A percentile compares a stretch with the other conserved stretches of the same genome.
phyloP scores from a whole-genome alignment of 1,140 invertebrate genomes.

The Sarcophaga bullata region DNA sequence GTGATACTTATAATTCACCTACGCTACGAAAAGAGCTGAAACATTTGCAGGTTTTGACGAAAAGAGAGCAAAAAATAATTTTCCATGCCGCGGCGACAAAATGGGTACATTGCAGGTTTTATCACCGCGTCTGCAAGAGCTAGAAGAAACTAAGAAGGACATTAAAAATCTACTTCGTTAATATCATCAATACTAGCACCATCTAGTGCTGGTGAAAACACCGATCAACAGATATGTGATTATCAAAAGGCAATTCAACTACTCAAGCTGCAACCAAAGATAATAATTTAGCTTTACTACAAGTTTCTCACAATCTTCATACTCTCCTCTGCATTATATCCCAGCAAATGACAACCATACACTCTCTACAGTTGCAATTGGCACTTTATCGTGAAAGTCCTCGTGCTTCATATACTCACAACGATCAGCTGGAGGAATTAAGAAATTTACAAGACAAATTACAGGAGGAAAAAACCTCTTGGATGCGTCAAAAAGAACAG shows the following conservation, averaged over 20 bases:
- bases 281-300: slow-evolving; percentile 77
- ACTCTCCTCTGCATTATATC: slow-evolving; percentile 84
- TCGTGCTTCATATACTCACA: slow-evolving; percentile 72
- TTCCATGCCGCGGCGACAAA: slow-evolving; percentile 52
- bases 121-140: slow-evolving; percentile 57
- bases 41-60: slow-evolving; percentile 95
- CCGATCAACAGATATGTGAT: slow-evolving; percentile 27
- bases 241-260: slow-evolving; percentile 47
- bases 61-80: slow-evolving; percentile 57
- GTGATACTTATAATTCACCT: slow-evolving; percentile 81
- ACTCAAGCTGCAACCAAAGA: slow-evolving; percentile 67
- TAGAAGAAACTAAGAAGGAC: slow-evolving; percentile 58
- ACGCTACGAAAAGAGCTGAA: slow-evolving; percentile 88
- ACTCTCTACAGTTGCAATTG: slow-evolving; percentile 76
- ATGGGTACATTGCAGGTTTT: slow-evolving; percentile 51
- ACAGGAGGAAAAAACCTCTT: slow-evolving; percentile 82
- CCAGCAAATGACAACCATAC: slow-evolving; percentile 86
- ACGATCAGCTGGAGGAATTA: slow-evolving; percentile 78
- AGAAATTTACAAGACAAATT: slow-evolving; percentile 79
- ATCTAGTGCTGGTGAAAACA: slow-evolving; percentile 65
- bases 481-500: slow-evolving; percentile 73
- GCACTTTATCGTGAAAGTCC: slow-evolving; percentile 68
- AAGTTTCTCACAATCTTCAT: slow-evolving; percentile 83
- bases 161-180: slow-evolving; percentile 46
- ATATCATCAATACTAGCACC: slow-evolving; percentile 36